Percentiles rank a stretch among this genome's conserved stretches.
Conservation (phyloP, 2,888 invertebrate genomes). For the Argyra leucocephala region DNA sequence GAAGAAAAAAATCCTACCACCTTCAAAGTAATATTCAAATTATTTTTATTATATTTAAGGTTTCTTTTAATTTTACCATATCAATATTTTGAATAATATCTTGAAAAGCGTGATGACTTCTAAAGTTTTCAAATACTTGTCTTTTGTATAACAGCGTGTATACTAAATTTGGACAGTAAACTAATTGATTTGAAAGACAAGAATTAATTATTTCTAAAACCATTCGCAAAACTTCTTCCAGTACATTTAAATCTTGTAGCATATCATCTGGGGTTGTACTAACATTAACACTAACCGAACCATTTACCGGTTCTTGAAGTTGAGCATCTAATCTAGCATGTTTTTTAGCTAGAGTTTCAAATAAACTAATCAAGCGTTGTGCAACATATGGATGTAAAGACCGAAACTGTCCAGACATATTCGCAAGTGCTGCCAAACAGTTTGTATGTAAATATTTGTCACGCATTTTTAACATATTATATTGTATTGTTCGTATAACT, state of each 20-base stretch:
- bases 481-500: slow-evolving; percentile 92
- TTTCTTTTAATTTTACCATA: slow-evolving; percentile 55
- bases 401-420: slow-evolving; percentile 92
- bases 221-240: slow-evolving; percentile 95
- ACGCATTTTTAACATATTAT: slow-evolving; percentile 91
- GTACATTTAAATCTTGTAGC: slow-evolving; percentile 79
- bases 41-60: background rate
- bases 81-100: slow-evolving; percentile 92
- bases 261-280: slow-evolving; percentile 39
- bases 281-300: slow-evolving; percentile 37
- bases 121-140: slow-evolving; percentile 76
- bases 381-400: slow-evolving; percentile 92
- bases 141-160: slow-evolving; percentile 92
- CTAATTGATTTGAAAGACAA: slow-evolving; percentile 76
- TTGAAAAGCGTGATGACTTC: slow-evolving; percentile 80
- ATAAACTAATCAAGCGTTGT: slow-evolving; percentile 82
- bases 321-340: slow-evolving; percentile 59
- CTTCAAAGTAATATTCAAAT: slow-evolving; percentile 32
- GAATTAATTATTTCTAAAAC: slow-evolving; percentile 95
- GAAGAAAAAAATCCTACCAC: slow-evolving; percentile 57
- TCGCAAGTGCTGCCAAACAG: slow-evolving; percentile 94
- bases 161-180: slow-evolving; percentile 82
- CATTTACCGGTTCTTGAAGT: slow-evolving; percentile 45
- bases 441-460: slow-evolving; percentile 98
- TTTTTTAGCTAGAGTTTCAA: slow-evolving; percentile 83